These are phyloP conservation scores for Pipistrellus pipistrellus DNA, from an alignment of 2,797 vertebrate species.

Conservation along the genomic window DNA sequence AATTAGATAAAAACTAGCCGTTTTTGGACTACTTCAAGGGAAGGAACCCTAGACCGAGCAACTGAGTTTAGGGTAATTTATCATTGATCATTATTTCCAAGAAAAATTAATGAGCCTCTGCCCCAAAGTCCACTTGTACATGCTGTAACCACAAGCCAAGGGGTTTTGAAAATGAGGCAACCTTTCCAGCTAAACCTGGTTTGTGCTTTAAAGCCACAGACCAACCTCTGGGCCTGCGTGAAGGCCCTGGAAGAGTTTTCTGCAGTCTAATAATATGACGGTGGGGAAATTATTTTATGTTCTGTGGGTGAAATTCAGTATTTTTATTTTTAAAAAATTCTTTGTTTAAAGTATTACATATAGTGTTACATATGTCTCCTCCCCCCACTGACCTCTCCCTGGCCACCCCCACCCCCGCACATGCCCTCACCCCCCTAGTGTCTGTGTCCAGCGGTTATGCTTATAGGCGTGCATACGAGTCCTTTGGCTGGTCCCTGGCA, in stretches of 20 bases:
- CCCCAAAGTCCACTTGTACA: neutral
- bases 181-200: neutral
- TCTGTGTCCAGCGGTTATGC: no score
- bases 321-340: no score
- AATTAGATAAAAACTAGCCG: conserved; percentile 1
- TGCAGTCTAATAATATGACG: neutral
- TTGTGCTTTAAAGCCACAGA: neutral
- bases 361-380: no score
- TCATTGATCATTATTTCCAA: neutral
- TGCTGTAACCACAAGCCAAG: neutral
- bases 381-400: no score
- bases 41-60: neutral
- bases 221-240: neutral
- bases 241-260: neutral
- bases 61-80: conserved; percentile 51
- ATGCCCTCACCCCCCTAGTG: no score
- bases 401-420: no score
- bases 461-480: no score
- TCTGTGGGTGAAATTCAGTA: no score
- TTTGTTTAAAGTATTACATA: no score
- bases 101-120: neutral
- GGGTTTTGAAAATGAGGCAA: neutral
- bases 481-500: neutral
- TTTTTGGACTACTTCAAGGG: conserved; percentile 44
- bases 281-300: neutral